A percentile compares a stretch with the other conserved stretches of the same genome.
These are phyloP conservation scores for Sesamia inferens DNA, from an alignment of 2,888 invertebrate genomes.

Conservation along the genomic window DNA sequence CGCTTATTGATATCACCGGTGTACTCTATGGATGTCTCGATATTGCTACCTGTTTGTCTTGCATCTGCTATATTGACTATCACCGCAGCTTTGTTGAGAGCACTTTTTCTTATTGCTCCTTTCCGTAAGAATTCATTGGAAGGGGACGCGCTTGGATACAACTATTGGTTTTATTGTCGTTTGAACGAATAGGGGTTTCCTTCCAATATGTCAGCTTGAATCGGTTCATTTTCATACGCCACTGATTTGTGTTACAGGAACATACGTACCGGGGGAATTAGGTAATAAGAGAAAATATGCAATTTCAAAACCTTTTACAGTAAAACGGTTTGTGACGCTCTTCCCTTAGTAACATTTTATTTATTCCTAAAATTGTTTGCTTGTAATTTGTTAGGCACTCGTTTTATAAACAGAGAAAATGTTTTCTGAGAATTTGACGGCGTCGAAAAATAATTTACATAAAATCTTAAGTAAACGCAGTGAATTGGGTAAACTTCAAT, in stretches of 20 bases:
- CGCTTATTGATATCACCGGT: slow-evolving; percentile 79
- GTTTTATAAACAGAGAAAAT: slow-evolving; percentile 68
- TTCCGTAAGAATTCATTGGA: slow-evolving; percentile 74
- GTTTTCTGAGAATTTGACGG: slow-evolving; percentile 66
- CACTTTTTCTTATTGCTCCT: slow-evolving; percentile 77
- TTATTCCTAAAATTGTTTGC: slow-evolving; percentile 68
- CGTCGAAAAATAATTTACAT: slow-evolving; percentile 79
- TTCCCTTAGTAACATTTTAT: slow-evolving; percentile 59
- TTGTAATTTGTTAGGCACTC: slow-evolving; percentile 67
- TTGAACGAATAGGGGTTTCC: slow-evolving; percentile 66
- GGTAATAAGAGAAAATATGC: slow-evolving; percentile 59
- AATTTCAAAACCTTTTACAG: slow-evolving; percentile 59
- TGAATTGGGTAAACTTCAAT: slow-evolving; percentile 84
- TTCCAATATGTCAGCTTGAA: slow-evolving; percentile 71
- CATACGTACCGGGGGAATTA: slow-evolving; percentile 57
- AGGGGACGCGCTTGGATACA: slow-evolving; percentile 71
- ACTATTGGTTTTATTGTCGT: slow-evolving; percentile 77
- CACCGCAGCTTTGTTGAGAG: slow-evolving; percentile 71
- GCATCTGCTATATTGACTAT: slow-evolving; percentile 78
- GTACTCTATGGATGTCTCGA: slow-evolving; percentile 74
- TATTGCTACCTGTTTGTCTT: slow-evolving; percentile 85
- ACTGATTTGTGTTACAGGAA: slow-evolving; percentile 66
- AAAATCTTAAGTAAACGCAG: slow-evolving; percentile 82
- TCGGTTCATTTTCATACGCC: slow-evolving; percentile 72
- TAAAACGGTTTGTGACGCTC: slow-evolving; percentile 57